Conservation (phyloP, 1,140 invertebrate genomes). For the Scaptodrosophila lebanonensis region DNA sequence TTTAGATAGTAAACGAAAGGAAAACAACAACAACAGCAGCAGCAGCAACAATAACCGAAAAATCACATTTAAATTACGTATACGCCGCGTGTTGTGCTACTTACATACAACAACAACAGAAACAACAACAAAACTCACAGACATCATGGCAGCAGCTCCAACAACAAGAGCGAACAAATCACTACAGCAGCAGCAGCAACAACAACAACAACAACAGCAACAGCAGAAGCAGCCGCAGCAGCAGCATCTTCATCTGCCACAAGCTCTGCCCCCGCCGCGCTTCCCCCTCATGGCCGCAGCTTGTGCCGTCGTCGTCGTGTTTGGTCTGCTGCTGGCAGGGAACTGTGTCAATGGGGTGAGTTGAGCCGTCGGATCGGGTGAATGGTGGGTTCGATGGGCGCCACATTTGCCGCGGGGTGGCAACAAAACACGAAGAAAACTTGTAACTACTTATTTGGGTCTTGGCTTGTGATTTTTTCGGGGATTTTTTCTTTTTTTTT, state of each 20-base stretch:
- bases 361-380: constrained; percentile 18
- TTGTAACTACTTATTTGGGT: constrained; percentile 12
- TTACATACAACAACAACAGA: constrained; percentile 16
- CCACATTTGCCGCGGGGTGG: too few species aligned
- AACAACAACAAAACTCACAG: constrained; percentile 45
- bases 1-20: constrained; percentile 39
- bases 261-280: constrained; percentile 23
- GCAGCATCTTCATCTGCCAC: constrained; percentile 44
- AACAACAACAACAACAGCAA: constrained; percentile 31
- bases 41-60: constrained; percentile 21
- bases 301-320: constrained; percentile 43
- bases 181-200: constrained; percentile 35
- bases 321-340: constrained; percentile 57
- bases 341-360: constrained; percentile 77
- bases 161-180: constrained; percentile 53
- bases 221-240: constrained; percentile 35
- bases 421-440: neutral
- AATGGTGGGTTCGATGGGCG: neutral
- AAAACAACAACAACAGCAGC: neutral
- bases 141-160: constrained; percentile 59
- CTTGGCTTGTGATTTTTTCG: too few species aligned
- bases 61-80: constrained; percentile 66
- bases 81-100: constrained; percentile 22
- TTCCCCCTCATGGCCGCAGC: constrained; percentile 22
- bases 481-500: too few species aligned